Evolutionary conservation across 2,113 vertebrate genomes (phyloP).

Genomic region (Pomatostomus ruficeps): DNA sequence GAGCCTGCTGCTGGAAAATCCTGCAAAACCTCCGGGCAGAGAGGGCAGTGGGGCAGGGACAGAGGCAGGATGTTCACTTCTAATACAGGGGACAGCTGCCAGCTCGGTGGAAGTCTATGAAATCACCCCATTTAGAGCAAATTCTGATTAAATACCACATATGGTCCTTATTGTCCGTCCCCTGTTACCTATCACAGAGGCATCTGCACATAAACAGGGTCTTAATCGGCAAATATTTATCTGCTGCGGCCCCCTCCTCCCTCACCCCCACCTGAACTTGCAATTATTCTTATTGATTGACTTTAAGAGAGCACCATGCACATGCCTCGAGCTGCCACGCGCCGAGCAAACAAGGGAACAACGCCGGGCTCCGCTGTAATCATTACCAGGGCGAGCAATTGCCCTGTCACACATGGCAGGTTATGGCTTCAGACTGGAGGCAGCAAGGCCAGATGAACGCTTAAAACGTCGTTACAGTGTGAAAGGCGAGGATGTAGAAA

Average conservation of each 20-base stretch:
- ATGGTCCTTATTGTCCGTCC: not conserved
- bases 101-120: not conserved
- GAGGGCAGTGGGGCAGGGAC: not conserved
- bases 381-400: not conserved
- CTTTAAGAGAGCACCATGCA: slow-evolving; percentile 13
- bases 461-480: not conserved
- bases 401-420: slow-evolving; percentile 35
- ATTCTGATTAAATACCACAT: slow-evolving; percentile 30
- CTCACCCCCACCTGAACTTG: not conserved
- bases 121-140: slow-evolving; percentile 11
- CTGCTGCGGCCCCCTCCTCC: not conserved
- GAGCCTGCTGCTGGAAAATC: not conserved
- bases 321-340: not conserved
- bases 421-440: slow-evolving; percentile 22
- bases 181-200: not conserved
- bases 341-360: not conserved
- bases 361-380: not conserved
- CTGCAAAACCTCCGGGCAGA: not conserved
- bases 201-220: slow-evolving; percentile 4
- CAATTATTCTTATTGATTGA: slow-evolving; percentile 41
- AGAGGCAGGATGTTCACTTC: rapidly evolving
- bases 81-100: not conserved
- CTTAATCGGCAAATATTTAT: not conserved
- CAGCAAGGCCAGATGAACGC: slow-evolving; percentile 41
- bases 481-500: slow-evolving; percentile 8